Conservation (phyloP, 2,113 vertebrate species). For the Charina bottae region DNA sequence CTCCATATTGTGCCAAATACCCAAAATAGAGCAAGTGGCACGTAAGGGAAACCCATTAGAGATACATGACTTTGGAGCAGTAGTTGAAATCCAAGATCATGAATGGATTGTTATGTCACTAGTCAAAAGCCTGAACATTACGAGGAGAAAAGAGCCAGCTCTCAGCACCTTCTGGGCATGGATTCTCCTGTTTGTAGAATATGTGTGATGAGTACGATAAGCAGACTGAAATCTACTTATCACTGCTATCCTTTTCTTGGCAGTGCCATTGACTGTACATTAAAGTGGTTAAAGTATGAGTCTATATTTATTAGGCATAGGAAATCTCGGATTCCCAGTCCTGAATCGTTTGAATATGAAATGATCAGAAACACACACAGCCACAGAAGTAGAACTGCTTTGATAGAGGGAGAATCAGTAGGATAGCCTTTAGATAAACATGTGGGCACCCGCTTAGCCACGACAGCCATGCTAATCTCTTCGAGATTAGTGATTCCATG, state of each 20-base stretch:
- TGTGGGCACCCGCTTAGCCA: neutral
- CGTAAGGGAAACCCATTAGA: slow-evolving; percentile 20
- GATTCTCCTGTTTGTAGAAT: neutral
- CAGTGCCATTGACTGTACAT: neutral
- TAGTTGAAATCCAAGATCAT: accelerated
- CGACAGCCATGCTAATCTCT: neutral
- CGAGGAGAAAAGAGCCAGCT: neutral
- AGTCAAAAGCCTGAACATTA: neutral
- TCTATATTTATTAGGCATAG: neutral
- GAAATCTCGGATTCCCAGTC: neutral
- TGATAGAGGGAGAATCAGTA: neutral
- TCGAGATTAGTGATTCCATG: neutral
- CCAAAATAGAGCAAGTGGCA: neutral
- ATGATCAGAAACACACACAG: neutral
- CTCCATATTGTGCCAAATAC: accelerated
- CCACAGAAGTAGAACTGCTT: neutral
- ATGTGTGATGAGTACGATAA: neutral
- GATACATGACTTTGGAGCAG: accelerated
- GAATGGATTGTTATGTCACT: accelerated
- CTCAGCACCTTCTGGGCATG: neutral
- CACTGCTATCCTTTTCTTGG: neutral
- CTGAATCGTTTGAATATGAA: neutral
- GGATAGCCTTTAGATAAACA: neutral
- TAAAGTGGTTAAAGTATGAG: neutral
- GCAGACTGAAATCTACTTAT: neutral